Base-by-base conservation (phyloP, 2,113 vertebrate genomes). In the Podiceps cristatus region DNA sequence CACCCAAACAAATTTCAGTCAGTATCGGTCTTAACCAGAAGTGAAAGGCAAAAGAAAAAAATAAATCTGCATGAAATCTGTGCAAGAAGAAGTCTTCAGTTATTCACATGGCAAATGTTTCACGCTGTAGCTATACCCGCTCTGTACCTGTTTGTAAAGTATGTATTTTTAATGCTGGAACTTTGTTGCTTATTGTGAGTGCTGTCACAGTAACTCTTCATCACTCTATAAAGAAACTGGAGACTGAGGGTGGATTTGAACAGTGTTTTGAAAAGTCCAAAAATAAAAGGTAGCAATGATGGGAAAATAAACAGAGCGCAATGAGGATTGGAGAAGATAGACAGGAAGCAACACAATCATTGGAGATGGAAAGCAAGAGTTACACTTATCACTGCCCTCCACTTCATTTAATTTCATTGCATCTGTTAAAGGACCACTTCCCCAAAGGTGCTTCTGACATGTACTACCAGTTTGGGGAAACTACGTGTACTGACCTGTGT, bases 41-140 rank as follows among this genome's bases (percentile, higher is more conserved):
- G 37, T 44, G 68, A 90, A 81, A 72, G 29, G 18, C 17, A 3
- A 88, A 77, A 37, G 9, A 37, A 37, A 37, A 37, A 37, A 37
- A n/a, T n/a, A n/a, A n/a, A n/a, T n/a, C n/a, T n/a, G n/a, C n/a
- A n/a, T n/a, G n/a, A n/a, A n/a, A n/a, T n/a, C n/a, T n/a, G 10
- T 37, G 35, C 47, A 84, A 69, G 56, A 71, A 45, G 33, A 59
- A 0, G 1, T 45, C 19, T 58, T 58, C 22, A 37, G 8, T 52
- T 62, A 50, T 16, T 69, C 47, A 40, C 3, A 9, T 0, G 0
- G n/a, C 33, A 85, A 25, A 52, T 15, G 3, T 37, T 60, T 37
- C 56, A 72, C 20, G 31, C 20, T 56, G 33, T 55, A 88, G 55
- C 16, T 80, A 5, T 18, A 77, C 3, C 28, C 73, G 19, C 19